Evolutionary conservation across 2,888 invertebrate species (phyloP), one percentile per base, ranked within the genome.

Genomic region (Stegophylla sp.): DNA sequence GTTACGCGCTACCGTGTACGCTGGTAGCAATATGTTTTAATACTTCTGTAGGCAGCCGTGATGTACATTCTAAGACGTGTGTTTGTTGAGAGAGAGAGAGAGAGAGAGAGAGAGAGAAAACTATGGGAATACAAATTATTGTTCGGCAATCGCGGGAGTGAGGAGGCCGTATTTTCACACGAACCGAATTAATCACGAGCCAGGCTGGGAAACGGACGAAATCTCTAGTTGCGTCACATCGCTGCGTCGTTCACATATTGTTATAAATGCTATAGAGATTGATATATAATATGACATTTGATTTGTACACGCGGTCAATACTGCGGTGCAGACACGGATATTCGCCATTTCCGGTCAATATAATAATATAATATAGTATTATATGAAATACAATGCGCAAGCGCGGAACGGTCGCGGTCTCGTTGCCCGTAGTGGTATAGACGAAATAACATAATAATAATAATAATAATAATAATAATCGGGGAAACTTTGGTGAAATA

Each of bases 131-230:
- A 41, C 53, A 41, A 15, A 41, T 72, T n/a, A n/a, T n/a, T 13
- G 56, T 72, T 72, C 43, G 23, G 72, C 56, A 72, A 72, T 56
- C 23, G 17, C 41, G 34, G 41, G 53, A 43, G n/a, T n/a, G n/a
- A n/a, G n/a, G 41, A 72, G 71, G 53, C 71, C 72, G 59, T 56
- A 26, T 72, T 72, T 72, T 72, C 72, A 72, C 72, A 59, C 34
- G 72, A 43, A 72, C 59, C 43, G 72, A 72, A 72, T 72, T 59
- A 72, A 72, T 72, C 72, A 72, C 26, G 28, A 41, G 26, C 23
- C 20, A 51, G 53, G 23, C 72, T 72, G 56, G 56, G 72, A 72
- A 72, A 72, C 12, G 23, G 17, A 72, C 72, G 43, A 56, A 72
- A 56, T 56, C 23, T 56, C 12, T 12, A 34, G 17, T 17, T 17